Evolutionary conservation across 2,888 invertebrate species (phyloP).

Genomic region (Pocota personata): DNA sequence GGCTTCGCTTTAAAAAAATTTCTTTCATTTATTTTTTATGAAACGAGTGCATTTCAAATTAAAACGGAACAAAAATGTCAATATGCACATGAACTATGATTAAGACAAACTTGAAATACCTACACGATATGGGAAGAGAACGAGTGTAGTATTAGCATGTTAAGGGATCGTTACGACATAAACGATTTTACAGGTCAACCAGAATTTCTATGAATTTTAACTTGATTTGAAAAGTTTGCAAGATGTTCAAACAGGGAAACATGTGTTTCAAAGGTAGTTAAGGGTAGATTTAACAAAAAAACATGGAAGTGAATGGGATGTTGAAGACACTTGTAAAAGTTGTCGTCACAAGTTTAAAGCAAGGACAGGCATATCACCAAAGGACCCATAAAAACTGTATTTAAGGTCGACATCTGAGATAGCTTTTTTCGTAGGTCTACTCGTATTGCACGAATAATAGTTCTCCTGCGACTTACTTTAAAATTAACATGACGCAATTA

Average conservation of each 20-base stretch:
- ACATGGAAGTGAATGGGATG: too few species aligned
- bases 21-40: neutral
- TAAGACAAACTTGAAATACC: neutral
- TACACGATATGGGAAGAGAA: neutral
- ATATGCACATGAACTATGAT: neutral
- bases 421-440: neutral
- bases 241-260: neutral
- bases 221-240: neutral
- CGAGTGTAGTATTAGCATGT: neutral
- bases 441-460: neutral
- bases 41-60: slow-evolving; percentile 30
- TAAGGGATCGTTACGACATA: neutral
- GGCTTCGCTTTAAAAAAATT: slow-evolving; percentile 31
- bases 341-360: too few species aligned
- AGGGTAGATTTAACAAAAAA: neutral
- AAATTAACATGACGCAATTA: neutral
- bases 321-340: too few species aligned
- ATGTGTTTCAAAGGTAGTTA: neutral
- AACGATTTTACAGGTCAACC: neutral
- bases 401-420: neutral
- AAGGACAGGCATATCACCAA: neutral
- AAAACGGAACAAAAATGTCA: slow-evolving; percentile 24
- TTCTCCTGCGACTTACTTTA: neutral
- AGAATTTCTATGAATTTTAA: neutral
- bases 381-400: neutral